A percentile compares a stretch with the other conserved stretches of the same genome.
These are phyloP conservation scores for Leptinotarsa tumamoca DNA, from an alignment of 2,888 invertebrate species.

Conservation along the genomic window DNA sequence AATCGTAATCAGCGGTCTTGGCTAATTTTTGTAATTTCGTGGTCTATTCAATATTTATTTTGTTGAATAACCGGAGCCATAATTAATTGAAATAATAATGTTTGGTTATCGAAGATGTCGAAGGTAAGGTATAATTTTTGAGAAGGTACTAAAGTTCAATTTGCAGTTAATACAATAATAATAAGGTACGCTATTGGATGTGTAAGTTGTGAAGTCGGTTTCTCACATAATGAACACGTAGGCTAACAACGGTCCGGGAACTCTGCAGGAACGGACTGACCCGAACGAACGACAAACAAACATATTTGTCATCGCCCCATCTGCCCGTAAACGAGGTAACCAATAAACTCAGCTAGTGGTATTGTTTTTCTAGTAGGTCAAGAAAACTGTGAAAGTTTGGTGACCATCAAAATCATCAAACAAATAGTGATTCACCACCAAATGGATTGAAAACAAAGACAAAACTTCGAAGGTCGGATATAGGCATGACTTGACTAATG, in stretches of 20 bases:
- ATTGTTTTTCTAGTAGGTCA: no score
- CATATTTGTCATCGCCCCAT: no score
- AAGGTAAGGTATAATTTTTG: slow-evolving; percentile 47
- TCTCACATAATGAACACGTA: slow-evolving; percentile 64
- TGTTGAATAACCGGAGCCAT: slow-evolving; percentile 30
- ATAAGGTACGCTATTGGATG: slow-evolving; percentile 53
- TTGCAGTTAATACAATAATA: slow-evolving; percentile 57
- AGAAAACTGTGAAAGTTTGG: no score
- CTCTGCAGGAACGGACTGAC: slow-evolving; percentile 23
- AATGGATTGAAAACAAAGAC: no score
- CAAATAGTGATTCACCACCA: no score
- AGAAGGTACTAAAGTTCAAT: slow-evolving; percentile 52
- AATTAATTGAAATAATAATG: slow-evolving; percentile 48
- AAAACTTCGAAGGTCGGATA: no score
- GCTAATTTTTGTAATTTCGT: slow-evolving; percentile 23
- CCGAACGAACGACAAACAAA: no score
- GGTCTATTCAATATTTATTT: slow-evolving; percentile 33
- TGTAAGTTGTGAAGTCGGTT: slow-evolving; percentile 55
- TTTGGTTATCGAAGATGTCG: slow-evolving; percentile 30
- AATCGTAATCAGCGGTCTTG: slow-evolving; percentile 22
- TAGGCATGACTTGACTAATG: no score
- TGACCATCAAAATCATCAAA: no score
- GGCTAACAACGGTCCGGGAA: slow-evolving; percentile 6
- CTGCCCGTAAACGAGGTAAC: no score
- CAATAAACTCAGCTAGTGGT: no score